Conservation (phyloP, 1,140 invertebrate genomes). For the Lordiphosa clarofinis region DNA sequence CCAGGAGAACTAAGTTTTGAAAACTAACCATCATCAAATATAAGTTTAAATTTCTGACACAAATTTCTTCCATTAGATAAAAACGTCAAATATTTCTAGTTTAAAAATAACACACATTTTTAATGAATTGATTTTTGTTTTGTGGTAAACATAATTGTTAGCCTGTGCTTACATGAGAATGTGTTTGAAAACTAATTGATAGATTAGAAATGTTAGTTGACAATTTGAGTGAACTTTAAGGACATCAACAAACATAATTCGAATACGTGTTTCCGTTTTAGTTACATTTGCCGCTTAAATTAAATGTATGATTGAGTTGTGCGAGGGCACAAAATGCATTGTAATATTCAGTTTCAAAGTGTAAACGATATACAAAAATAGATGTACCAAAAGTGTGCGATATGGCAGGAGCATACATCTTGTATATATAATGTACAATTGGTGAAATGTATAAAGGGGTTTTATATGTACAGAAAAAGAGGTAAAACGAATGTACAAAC, state of each 20-base stretch:
- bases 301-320: slow-evolving; percentile 28
- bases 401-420: slow-evolving; percentile 8
- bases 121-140: slow-evolving; percentile 2
- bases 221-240: slow-evolving; percentile 18
- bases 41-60: too few relatives aligned
- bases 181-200: slow-evolving; percentile 13
- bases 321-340: slow-evolving; percentile 28
- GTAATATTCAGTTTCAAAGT: slow-evolving; percentile 18
- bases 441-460: slow-evolving; percentile 7
- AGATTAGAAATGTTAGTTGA: slow-evolving; percentile 34
- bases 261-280: slow-evolving; percentile 19
- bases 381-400: slow-evolving; percentile 16
- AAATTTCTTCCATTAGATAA: too few relatives aligned
- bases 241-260: slow-evolving; percentile 19
- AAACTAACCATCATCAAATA: too few relatives aligned
- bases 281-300: slow-evolving; percentile 19
- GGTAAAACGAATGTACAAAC: slow-evolving; percentile 55
- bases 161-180: slow-evolving; percentile 28
- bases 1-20: too few relatives aligned
- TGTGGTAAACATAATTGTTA: slow-evolving; percentile 11
- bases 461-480: background rate
- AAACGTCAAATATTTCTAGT: too few relatives aligned
- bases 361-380: slow-evolving; percentile 71
- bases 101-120: slow-evolving; percentile 6
- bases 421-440: slow-evolving; percentile 8